These are phyloP conservation scores for Bimastos eiseni DNA, from an alignment of 2,888 invertebrate genomes.

Conservation along the genomic window DNA sequence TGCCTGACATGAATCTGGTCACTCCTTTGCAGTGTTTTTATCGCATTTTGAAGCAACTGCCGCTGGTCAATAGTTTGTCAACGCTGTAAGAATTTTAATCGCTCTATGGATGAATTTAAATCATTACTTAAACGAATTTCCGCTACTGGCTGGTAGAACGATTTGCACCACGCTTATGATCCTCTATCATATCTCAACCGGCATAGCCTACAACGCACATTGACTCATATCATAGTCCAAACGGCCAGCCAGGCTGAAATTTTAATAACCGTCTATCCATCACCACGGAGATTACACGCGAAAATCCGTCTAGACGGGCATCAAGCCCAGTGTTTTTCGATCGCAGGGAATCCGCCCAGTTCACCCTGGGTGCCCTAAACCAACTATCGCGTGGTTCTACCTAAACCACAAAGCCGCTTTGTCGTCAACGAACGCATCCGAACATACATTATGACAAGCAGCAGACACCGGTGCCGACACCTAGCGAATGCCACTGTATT, in stretches of 20 bases:
- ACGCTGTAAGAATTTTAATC: neutral
- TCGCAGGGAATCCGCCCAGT: neutral
- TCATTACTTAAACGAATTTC: neutral
- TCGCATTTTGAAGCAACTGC: neutral
- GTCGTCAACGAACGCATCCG: neutral
- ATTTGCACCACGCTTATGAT: neutral
- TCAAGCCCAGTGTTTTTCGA: neutral
- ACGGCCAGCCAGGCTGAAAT: neutral
- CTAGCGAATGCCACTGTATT: neutral
- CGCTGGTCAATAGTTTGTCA: neutral
- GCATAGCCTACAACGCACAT: neutral
- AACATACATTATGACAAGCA: conserved; percentile 19
- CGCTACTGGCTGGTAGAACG: neutral
- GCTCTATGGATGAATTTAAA: neutral
- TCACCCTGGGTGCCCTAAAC: neutral
- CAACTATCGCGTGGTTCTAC: neutral
- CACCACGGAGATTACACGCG: neutral
- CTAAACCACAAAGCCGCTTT: neutral
- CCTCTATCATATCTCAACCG: neutral
- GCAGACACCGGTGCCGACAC: neutral
- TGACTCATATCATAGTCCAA: neutral
- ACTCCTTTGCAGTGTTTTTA: neutral
- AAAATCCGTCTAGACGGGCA: neutral
- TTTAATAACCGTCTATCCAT: neutral
- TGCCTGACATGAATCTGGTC: neutral